Evolutionary conservation across 1,140 invertebrate species (phyloP).

Genomic region (Rhynchophorus ferrugineus): DNA sequence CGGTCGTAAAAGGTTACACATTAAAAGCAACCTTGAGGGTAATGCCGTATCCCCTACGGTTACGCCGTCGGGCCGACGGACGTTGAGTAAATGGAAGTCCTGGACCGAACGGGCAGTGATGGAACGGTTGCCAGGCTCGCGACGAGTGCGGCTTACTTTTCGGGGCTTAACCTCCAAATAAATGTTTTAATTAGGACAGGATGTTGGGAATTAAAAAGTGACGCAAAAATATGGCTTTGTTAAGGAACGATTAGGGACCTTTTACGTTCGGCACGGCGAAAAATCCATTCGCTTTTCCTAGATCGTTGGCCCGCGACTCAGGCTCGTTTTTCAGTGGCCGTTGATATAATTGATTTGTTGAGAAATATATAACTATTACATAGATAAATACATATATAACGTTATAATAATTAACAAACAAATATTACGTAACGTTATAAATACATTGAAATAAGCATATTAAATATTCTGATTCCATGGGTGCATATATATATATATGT

Average conservation of each 20-base stretch:
- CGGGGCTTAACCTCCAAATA: conserved; percentile 25
- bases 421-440: too few species aligned
- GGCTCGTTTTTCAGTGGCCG: too few species aligned
- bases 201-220: conserved; percentile 24
- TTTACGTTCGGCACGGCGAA: background rate
- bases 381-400: too few species aligned
- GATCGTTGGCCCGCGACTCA: background rate
- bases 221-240: conserved; percentile 21
- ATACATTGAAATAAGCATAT: too few species aligned
- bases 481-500: too few species aligned
- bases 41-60: background rate
- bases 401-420: too few species aligned
- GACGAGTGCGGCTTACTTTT: conserved; percentile 23
- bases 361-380: too few species aligned
- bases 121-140: conserved; percentile 19
- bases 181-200: conserved; percentile 26
- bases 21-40: too few species aligned
- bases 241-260: conserved; percentile 1
- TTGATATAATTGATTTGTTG: too few species aligned
- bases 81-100: conserved; percentile 19
- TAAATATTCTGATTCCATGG: too few species aligned
- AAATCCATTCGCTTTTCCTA: background rate
- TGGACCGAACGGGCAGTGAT: conserved; percentile 25
- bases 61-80: conserved; percentile 14
- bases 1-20: too few species aligned